These are phyloP conservation scores for Helicoverpa armigera DNA, from an alignment of 1,140 invertebrate species.

Conservation along the genomic window DNA sequence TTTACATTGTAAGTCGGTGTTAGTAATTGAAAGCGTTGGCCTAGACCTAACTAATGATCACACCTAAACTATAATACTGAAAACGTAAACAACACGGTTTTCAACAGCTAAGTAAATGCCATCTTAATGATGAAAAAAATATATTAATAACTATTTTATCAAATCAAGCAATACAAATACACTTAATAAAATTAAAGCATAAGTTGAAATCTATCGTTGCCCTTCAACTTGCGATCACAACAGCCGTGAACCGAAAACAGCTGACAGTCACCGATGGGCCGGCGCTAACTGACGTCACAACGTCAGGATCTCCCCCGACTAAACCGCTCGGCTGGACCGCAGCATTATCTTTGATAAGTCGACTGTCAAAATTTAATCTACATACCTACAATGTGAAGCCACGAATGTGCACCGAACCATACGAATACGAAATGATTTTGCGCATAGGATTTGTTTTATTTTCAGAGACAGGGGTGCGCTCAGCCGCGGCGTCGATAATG, in stretches of 20 bases:
- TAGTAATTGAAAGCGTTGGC: no score
- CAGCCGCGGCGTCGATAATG: constrained; percentile 53
- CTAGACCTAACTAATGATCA: no score
- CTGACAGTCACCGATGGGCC: constrained; percentile 2
- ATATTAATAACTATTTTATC: no score
- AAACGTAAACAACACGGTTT: no score
- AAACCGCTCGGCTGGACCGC: constrained; percentile 37
- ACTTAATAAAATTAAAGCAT: no score
- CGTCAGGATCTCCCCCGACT: constrained; percentile 26
- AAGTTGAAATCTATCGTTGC: no score
- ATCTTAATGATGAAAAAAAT: no score
- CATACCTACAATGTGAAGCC: constrained; percentile 48
- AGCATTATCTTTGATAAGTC: constrained; percentile 54
- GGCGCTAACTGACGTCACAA: constrained; percentile 7
- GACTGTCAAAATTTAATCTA: constrained; percentile 55
- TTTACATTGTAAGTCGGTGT: no score
- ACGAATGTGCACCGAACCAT: constrained; percentile 54
- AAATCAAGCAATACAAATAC: no score
- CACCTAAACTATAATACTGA: no score
- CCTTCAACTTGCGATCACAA: background rate
- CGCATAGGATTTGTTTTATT: constrained; percentile 61
- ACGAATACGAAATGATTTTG: constrained; percentile 54
- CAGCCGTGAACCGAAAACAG: background rate
- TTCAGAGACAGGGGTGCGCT: constrained; percentile 53
- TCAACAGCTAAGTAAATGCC: no score